Conservation (phyloP, 2,113 vertebrate genomes). For the Maccullochella peelii region DNA sequence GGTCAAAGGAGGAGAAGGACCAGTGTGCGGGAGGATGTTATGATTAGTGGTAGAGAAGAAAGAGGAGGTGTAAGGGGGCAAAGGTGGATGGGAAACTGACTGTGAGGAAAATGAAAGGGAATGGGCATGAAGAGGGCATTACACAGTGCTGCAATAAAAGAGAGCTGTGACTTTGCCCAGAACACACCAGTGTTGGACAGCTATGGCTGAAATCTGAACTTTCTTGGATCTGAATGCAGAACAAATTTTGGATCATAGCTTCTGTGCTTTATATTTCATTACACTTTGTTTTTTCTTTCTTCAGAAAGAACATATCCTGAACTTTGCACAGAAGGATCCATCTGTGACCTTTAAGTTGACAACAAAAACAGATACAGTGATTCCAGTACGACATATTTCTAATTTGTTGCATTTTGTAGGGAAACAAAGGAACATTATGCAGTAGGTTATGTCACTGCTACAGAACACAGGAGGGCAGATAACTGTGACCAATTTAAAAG, state of each 20-base stretch:
- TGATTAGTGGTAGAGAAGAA: conserved; percentile 12
- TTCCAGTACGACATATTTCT: background rate
- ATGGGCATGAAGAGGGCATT: conserved; percentile 42
- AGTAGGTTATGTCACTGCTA: conserved; percentile 1
- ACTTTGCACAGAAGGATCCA: background rate
- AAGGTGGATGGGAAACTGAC: conserved; percentile 25
- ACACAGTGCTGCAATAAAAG: conserved; percentile 39
- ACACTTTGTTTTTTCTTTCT: background rate
- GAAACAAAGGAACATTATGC: conserved; percentile 16
- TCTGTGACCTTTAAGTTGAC: conserved; percentile 20
- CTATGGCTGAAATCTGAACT: conserved; percentile 22
- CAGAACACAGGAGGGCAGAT: conserved; percentile 32
- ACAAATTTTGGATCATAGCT: conserved; percentile 36
- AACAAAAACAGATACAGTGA: background rate
- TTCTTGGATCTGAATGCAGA: conserved; percentile 35
- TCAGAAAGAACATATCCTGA: conserved; percentile 13
- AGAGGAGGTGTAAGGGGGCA: background rate
- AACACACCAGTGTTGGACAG: conserved; percentile 30
- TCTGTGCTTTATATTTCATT: conserved; percentile 15
- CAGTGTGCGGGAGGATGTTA: background rate
- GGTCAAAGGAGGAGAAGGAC: conserved; percentile 5
- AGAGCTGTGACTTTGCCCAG: conserved; percentile 35
- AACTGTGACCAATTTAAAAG: conserved; percentile 22
- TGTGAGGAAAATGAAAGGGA: conserved; percentile 33
- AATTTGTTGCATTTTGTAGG: conserved; percentile 1